Percentiles rank a stretch among this genome's conserved stretches.
These are phyloP conservation scores for Phanerotoma sp. DNA, from an alignment of 2,888 invertebrate species.

Conservation along the genomic window DNA sequence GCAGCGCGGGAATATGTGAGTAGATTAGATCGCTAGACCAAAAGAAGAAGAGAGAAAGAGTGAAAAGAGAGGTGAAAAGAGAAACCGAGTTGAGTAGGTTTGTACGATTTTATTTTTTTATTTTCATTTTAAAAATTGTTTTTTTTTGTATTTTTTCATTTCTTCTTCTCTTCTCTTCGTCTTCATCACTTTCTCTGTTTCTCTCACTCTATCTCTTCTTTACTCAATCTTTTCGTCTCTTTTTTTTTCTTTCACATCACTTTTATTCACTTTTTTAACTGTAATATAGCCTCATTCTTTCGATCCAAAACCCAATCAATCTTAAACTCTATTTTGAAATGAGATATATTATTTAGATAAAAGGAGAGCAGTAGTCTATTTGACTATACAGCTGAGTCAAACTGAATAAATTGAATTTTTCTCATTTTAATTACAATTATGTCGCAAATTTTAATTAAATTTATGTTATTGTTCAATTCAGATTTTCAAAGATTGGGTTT, in stretches of 20 bases:
- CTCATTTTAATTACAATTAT: too few species aligned
- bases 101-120: too few species aligned
- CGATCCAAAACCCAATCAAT: slow-evolving; percentile 17
- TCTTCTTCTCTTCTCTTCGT: slow-evolving; percentile 28
- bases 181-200: slow-evolving; percentile 31
- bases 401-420: too few species aligned
- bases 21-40: slow-evolving; percentile 55
- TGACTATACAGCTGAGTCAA: too few species aligned
- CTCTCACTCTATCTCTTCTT: slow-evolving; percentile 16
- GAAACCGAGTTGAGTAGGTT: slow-evolving; percentile 35
- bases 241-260: slow-evolving; percentile 10
- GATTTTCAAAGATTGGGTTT: too few species aligned
- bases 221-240: slow-evolving; percentile 7
- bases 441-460: too few species aligned
- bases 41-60: too few species aligned
- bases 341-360: slow-evolving; percentile 1
- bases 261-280: slow-evolving; percentile 9
- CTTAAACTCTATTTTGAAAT: slow-evolving; percentile 6
- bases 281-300: neutral
- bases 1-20: slow-evolving; percentile 51
- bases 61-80: too few species aligned
- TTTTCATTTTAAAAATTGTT: too few species aligned
- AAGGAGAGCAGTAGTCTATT: neutral
- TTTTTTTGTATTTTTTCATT: too few species aligned
- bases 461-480: too few species aligned